Base-by-base conservation (phyloP, 1,140 invertebrate species). In the Meloidogyne chitwoodi region DNA sequence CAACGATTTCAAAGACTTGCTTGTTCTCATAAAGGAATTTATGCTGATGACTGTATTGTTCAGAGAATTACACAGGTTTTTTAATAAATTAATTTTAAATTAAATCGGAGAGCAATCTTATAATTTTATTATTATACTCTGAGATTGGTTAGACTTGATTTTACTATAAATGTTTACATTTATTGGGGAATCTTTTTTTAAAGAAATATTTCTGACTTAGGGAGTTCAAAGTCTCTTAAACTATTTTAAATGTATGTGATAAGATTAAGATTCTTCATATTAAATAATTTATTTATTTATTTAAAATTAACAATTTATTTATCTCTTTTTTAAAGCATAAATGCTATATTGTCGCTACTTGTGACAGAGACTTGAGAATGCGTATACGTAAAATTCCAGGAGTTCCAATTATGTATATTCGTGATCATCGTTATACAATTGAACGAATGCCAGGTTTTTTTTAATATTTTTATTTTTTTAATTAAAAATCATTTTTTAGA, bases 301-400 rank as follows among this genome's bases (percentile, higher is more conserved):
- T 12, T 12, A 41, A 41, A 41, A 0, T 41, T 41, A 14, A 14
- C 16, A 41, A 41, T 38, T 38, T 38, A 38, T 64, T 80, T 3
- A 26, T 1, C 4, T 19, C 4, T n/a, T 86, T 83, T 81, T 90
- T 90, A 75, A 87, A 98, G 91, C 95, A 98, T 87, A 99, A 99
- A 88, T 99, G 96, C 89, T 99, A 98, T 87, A 99, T 99, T 83
- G 95, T 99, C 22, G 97, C 94, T 10, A 99, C 97, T 2, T 98
- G 97, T 90, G 97, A 99, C 89, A 96, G 94, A 88, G 96, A 98
- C 89, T 89, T 99, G 34, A 97, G 96, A 88, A 90, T 93, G 85
- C 91, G 96, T 87, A 95, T 99, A 74, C 89, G 97, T 74, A 99
- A 99, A 90, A 95, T 99, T 85, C 95, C 96, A 0, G 97, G 97